Evolutionary conservation across 30 jellyfish, hydroid and myxozoan genomes (phyloP), one percentile per base, ranked within the genome.

Genomic region (Sanderia malayensis): DNA sequence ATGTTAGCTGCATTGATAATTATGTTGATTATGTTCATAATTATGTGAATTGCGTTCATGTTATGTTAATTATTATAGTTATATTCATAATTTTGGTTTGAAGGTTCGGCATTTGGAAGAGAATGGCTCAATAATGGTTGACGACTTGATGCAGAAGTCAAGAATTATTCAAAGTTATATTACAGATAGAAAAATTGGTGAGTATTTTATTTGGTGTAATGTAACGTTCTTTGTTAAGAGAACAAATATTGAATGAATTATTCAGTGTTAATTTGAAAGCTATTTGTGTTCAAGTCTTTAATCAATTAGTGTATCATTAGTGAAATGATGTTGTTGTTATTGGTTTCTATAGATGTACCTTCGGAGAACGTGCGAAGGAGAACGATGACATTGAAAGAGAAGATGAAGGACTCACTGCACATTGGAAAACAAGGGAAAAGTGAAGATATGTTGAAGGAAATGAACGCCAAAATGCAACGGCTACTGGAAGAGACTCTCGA

Each of bases 91-190:
- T n/a, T n/a, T n/a, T n/a, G n/a, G n/a, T n/a, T n/a, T n/a, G n/a
- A n/a, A n/a, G n/a, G 96, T 91, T 23, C 96, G 96, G 24, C 96
- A 84, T 58, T 55, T 91, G 23, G 98, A 91, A 60, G 98, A 91
- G 67, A 91, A 85, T 73, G 94, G 96, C 2, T 83, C 98, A 4
- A 67, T 68, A 59, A 70, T 91, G 90, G 98, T 94, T 25, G 96
- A 91, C 1, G 98, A 91, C 79, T 27, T 91, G 31, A 91, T 91
- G 98, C 89, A 74, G 76, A 91, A 91, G 52, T 53, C 96, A 33
- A 77, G 70, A n/a, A 78, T 91, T 27, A 91, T 91, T 71, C 96
- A 91, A 73, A 34, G 84, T 24, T 74, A 81, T 67, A 89, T 79
- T 19, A 25, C 77, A 64, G 98, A 91, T 17, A 83, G 76, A 4